phyloP scores from a whole-genome alignment of 2,888 invertebrate species.

The Polyommatus iphigenia region DNA sequence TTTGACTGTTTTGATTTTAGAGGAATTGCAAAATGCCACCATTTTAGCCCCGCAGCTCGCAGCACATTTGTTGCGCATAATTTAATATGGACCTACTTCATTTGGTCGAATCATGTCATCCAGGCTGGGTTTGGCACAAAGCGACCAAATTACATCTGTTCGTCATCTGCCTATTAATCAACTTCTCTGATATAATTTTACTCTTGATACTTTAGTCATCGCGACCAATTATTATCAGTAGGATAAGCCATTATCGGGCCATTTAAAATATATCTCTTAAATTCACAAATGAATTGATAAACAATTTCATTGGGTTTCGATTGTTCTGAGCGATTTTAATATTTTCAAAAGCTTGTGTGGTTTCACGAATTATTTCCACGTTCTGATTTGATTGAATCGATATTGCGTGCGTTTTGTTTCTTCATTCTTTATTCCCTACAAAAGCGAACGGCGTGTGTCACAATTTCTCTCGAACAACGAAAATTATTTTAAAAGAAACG shows the following conservation, averaged over 20 bases:
- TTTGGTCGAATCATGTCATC: too few relatives aligned
- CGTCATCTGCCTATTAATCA: too few relatives aligned
- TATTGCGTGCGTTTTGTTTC: conserved; percentile 36
- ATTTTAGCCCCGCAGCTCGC: too few relatives aligned
- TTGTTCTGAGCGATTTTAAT: conserved; percentile 36
- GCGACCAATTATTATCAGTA: background rate
- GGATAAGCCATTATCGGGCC: background rate
- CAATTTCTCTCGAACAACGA: conserved; percentile 4
- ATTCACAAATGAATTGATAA: conserved; percentile 28
- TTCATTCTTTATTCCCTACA: conserved; percentile 35
- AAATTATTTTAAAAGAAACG: background rate
- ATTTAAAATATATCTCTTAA: conserved; percentile 4
- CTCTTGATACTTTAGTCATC: background rate
- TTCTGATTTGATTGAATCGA: conserved; percentile 42
- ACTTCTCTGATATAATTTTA: too few relatives aligned
- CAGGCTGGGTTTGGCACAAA: too few relatives aligned
- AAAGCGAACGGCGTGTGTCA: background rate
- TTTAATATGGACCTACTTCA: too few relatives aligned
- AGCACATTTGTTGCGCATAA: too few relatives aligned
- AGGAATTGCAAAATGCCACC: too few relatives aligned
- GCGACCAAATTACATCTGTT: too few relatives aligned
- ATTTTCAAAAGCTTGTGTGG: conserved; percentile 39
- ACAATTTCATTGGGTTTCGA: conserved; percentile 30
- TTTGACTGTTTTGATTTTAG: too few relatives aligned
- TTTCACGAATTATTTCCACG: conserved; percentile 41